Evolutionary conservation across 2,888 invertebrate genomes (phyloP), one percentile per base, ranked within the genome.

Genomic region (Mesoligia furuncula): DNA sequence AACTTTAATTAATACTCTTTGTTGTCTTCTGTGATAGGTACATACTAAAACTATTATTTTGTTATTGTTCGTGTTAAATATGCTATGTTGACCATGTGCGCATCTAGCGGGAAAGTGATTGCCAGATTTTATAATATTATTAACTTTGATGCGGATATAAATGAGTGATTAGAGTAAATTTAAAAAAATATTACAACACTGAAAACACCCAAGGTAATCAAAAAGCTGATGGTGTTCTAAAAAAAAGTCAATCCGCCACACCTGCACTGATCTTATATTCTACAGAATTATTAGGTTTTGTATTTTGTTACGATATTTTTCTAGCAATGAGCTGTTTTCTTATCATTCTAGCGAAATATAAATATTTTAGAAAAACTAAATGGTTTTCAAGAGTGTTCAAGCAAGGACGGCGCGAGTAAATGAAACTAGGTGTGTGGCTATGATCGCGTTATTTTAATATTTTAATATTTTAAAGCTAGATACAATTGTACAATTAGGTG

Each of bases 401-500:
- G 64, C 61, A 73, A 27, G 42, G 59, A 73, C 24, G 61, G 67
- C 51, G 45, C 68, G 51, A 79, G 62, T 72, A 45, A 79, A 59
- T 36, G 66, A 59, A 61, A 73, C 13, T 31, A 62, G 73, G 39
- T 70, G 83, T 70, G 70, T 70, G 70, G 79, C 78, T 86, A 67
- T 67, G 69, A 74, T 75, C 59, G 73, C 51, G 65, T 36, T 66
- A 51, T 64, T 67, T 66, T 39, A 69, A 77, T 66, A 51, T 64
- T 67, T 66, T 39, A 69, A 77, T 78, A 61, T 78, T 80, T 64
- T 66, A 70, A 80, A 75, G 85, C 72, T 84, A 75, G 85, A 75
- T 75, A 70, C 72, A 66, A 59, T 71, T 77, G 66, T 73, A 69
- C 68, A 77, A 73, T 70, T 77, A 79, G 65, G 54, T 79, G 79